Base-by-base conservation (phyloP, 2,113 vertebrate genomes). In the Himantopus leucocephalus region DNA sequence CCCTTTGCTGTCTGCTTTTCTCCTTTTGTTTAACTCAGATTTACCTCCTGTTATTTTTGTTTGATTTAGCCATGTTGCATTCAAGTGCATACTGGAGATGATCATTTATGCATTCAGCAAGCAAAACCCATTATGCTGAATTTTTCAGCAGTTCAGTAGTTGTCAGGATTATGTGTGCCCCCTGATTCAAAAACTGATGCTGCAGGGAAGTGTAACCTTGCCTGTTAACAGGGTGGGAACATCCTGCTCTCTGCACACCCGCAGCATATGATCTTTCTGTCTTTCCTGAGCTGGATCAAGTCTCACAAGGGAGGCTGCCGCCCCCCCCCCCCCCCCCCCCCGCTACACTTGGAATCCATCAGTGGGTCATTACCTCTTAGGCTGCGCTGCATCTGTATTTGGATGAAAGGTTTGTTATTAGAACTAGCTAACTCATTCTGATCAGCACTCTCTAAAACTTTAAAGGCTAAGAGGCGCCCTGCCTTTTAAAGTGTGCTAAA, bases 401-500 rank as follows among this genome's bases (percentile, higher is more conserved):
- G 73, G 39, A 92, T 89, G 56, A 92, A 84, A 91, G 39, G 47
- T 81, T 80, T 93, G 82, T 88, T 95, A 52, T 81, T 90, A 81
- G 60, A 88, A 47, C 68, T 78, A 78, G 60, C 62, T 91, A 94
- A 92, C 66, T 78, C 24, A 5, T 92, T 95, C 68, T 91, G 83
- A 92, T 88, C 91, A 92, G 45, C 76, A 63, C 82, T 88, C 74
- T 76, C 68, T 94, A 84, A 92, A 97, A 91, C 58, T 81, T 94
- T 48, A 94, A 81, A 94, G 83, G 32, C 43, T 85, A 74, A 94
- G 66, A 93, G 90, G 41, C 18, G 2, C 73, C 80, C 56, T 89
- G 86, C 81, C 47, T 94, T 94, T 96, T 86, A 84, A 93, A 84
- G 27, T 68, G 88, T 82, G 72, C 53, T 89, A 94, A 91, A 95